Conservation (phyloP, 2,113 vertebrate genomes). For the Marmota flaviventris region DNA sequence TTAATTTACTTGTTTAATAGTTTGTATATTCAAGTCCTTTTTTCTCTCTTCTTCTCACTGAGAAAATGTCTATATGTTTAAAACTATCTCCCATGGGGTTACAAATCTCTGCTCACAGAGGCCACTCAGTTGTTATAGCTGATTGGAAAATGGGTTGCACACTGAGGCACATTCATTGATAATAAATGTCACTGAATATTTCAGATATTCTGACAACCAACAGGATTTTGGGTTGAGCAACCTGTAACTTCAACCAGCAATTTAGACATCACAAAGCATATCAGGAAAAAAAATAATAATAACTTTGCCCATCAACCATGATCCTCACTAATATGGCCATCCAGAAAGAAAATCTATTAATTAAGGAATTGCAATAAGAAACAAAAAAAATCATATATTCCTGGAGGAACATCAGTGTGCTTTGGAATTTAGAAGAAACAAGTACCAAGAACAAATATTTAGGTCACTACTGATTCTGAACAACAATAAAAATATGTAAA, state of each 20-base stretch:
- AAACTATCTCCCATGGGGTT: no score
- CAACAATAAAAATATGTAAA: conserved; percentile 88
- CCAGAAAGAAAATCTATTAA: conserved; percentile 95
- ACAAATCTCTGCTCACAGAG: no score
- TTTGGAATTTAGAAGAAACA: conserved; percentile 95
- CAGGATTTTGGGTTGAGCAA: conserved; percentile 94
- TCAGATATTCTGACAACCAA: conserved; percentile 91
- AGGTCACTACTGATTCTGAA: conserved; percentile 91
- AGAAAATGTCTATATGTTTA: background rate
- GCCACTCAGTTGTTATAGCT: no score
- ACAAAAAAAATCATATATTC: conserved; percentile 93
- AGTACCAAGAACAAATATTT: conserved; percentile 94
- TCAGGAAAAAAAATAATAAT: conserved; percentile 93
- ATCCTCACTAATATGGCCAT: conserved; percentile 93
- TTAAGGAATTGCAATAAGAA: conserved; percentile 93
- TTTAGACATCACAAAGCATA: no score
- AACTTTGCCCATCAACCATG: conserved; percentile 93
- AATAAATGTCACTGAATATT: conserved; percentile 91
- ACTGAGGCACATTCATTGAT: conserved; percentile 93
- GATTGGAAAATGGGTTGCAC: conserved; percentile 90
- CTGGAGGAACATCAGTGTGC: conserved; percentile 94
- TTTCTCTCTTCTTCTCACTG: background rate
- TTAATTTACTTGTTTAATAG: background rate
- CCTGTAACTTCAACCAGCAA: conserved; percentile 93
- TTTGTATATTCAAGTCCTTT: background rate